These are phyloP conservation scores for Eupithecia pulchellata DNA, from an alignment of 2,888 invertebrate genomes.

Conservation along the genomic window DNA sequence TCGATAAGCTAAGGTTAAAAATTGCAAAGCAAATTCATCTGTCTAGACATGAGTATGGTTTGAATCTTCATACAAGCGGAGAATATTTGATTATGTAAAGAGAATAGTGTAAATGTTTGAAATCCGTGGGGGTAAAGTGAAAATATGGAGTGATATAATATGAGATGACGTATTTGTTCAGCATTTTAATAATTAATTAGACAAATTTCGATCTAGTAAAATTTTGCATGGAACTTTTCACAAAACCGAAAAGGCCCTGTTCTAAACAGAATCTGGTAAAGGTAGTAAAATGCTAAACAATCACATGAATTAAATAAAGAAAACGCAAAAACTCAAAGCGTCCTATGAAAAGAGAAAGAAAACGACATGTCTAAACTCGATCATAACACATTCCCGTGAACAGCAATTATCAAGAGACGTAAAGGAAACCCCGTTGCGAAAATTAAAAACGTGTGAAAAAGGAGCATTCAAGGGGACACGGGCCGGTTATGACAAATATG, in stretches of 20 bases:
- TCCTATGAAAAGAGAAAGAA: conserved; percentile 29
- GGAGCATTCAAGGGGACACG: conserved; percentile 66
- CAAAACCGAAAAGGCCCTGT: neutral
- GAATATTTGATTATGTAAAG: conserved; percentile 81
- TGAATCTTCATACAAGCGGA: conserved; percentile 64
- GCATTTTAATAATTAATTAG: conserved; percentile 34
- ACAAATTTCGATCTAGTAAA: conserved; percentile 10
- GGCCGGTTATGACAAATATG: conserved; percentile 84
- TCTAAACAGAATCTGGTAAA: neutral
- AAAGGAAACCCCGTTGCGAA: conserved; percentile 74
- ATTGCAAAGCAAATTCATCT: conserved; percentile 21
- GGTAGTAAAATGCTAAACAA: neutral
- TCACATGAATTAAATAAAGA: conserved; percentile 6
- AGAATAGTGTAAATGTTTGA: conserved; percentile 58
- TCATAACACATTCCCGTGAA: conserved; percentile 62
- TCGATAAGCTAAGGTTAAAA: neutral
- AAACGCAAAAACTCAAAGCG: neutral
- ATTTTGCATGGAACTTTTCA: neutral
- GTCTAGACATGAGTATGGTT: conserved; percentile 64
- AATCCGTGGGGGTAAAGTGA: conserved; percentile 38
- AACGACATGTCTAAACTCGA: conserved; percentile 33
- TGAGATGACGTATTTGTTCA: conserved; percentile 29
- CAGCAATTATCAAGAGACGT: conserved; percentile 60
- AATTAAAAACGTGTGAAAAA: conserved; percentile 83
- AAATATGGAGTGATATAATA: conserved; percentile 30